Evolutionary conservation across 64 coral and sea anemone species (phyloP).

Genomic region (Astreopora myriophthalma): DNA sequence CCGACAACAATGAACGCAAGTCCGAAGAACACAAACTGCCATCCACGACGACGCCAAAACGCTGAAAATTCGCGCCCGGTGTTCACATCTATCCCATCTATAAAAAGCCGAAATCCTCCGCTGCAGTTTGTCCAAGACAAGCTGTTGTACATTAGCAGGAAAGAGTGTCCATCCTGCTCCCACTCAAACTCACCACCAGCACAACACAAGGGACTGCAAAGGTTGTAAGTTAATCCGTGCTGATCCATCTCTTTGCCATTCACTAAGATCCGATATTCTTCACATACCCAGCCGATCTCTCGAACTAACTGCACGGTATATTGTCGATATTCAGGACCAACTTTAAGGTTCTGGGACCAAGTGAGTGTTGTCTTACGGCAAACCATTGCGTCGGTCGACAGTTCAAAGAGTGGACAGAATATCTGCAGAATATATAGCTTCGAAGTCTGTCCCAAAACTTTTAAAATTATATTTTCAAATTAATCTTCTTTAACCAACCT

Average conservation of each 20-base stretch:
- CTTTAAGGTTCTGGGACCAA: no score
- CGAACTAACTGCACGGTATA: constrained; percentile 69
- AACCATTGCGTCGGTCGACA: no score
- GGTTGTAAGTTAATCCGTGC: constrained; percentile 72
- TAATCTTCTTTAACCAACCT: no score
- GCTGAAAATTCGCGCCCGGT: constrained; percentile 87
- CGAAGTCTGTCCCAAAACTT: no score
- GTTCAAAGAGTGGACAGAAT: no score
- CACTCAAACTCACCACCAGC: constrained; percentile 79
- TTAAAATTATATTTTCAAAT: no score
- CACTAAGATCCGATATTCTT: constrained; percentile 86
- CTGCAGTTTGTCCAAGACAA: constrained; percentile 59
- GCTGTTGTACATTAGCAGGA: constrained; percentile 78
- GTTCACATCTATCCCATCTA: constrained; percentile 91
- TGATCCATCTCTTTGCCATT: constrained; percentile 67
- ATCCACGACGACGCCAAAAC: constrained; percentile 90
- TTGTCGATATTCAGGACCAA: no score
- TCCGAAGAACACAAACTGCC: constrained; percentile 76
- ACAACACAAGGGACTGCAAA: constrained; percentile 90
- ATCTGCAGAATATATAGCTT: no score
- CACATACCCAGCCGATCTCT: constrained; percentile 59
- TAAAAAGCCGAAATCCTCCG: constrained; percentile 87
- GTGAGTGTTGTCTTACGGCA: no score
- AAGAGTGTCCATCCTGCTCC: constrained; percentile 87
- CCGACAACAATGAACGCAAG: constrained; percentile 73